Evolutionary conservation across 2,797 vertebrate genomes (phyloP).

Genomic region (Allochrocebus solatus): DNA sequence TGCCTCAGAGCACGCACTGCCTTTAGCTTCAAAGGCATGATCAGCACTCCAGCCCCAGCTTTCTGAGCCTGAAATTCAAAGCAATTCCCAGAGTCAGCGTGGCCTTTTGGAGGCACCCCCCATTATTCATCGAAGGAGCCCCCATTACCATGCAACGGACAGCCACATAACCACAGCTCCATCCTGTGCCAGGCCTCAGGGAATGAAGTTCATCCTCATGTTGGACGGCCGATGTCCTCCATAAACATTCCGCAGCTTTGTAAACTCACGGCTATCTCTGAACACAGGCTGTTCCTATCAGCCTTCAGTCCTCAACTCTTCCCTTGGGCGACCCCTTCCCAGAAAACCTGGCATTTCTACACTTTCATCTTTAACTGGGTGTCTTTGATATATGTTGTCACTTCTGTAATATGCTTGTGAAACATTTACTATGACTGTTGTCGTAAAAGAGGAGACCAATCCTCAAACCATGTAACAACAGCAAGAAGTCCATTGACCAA

Average conservation of each 20-base stretch:
- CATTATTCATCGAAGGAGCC: fast-evolving
- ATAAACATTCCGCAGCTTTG: background rate
- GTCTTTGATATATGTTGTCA: background rate
- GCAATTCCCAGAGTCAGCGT: background rate
- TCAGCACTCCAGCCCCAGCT: background rate
- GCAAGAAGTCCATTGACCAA: background rate
- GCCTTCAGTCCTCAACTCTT: too few relatives aligned
- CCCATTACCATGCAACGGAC: fast-evolving
- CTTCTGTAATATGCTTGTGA: background rate
- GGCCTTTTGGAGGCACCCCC: background rate
- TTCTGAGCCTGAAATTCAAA: background rate
- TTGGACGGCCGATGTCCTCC: fast-evolving
- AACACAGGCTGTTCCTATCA: background rate
- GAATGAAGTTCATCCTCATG: background rate
- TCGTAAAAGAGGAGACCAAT: background rate
- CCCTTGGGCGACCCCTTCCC: background rate
- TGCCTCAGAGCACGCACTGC: too few relatives aligned
- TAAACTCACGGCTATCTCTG: fast-evolving
- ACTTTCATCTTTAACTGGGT: background rate
- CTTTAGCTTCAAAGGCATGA: background rate
- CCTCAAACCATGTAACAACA: background rate
- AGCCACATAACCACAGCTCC: fast-evolving
- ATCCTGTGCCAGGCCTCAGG: fast-evolving
- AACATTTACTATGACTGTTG: background rate
- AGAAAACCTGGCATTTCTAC: background rate